These are phyloP conservation scores for Ecliptopera silaceata DNA, from an alignment of 2,888 invertebrate species.

Conservation along the genomic window DNA sequence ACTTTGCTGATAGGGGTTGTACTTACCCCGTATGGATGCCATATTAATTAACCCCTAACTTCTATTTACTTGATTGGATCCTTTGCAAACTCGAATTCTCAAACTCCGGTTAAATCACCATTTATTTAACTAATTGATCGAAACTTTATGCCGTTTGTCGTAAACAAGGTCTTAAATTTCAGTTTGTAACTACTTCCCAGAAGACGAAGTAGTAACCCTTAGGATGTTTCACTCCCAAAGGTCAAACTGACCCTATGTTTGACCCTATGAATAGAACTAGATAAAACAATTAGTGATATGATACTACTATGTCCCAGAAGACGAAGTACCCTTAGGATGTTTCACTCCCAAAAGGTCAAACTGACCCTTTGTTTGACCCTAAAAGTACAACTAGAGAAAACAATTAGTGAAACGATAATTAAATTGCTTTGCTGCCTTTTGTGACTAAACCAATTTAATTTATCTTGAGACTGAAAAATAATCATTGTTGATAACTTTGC, in stretches of 20 bases:
- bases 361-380: no score
- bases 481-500: no score
- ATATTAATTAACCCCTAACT: slow-evolving; percentile 15
- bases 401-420: no score
- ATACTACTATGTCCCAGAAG: neutral
- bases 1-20: slow-evolving; percentile 3
- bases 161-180: slow-evolving; percentile 37
- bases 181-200: slow-evolving; percentile 31
- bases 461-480: no score
- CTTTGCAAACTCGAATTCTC: slow-evolving; percentile 25
- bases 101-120: slow-evolving; percentile 30
- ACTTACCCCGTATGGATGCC: slow-evolving; percentile 4
- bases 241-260: neutral
- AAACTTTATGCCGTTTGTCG: slow-evolving; percentile 33
- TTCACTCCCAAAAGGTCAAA: no score
- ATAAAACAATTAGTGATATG: neutral
- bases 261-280: no score
- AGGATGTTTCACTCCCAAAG: neutral
- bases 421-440: no score
- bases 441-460: no score
- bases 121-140: slow-evolving; percentile 37
- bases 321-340: no score
- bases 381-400: no score
- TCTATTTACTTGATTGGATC: slow-evolving; percentile 29
- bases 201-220: neutral